A percentile compares a stretch with the other conserved stretches of the same genome.
Conservation (phyloP, 2,797 vertebrate genomes). For the Paratrypauchen microcephalus region DNA sequence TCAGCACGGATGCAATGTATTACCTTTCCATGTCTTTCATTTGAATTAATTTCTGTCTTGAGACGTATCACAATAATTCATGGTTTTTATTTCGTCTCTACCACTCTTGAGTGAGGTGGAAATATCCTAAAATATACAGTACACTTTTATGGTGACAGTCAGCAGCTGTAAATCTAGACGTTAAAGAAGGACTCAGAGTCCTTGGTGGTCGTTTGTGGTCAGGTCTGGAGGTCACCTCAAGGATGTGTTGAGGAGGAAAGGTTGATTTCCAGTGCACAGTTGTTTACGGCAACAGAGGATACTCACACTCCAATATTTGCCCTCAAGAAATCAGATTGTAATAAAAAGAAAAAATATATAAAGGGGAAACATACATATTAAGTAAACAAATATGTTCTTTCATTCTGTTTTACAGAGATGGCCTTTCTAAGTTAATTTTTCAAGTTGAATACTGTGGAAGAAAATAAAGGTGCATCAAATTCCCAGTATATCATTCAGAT, state of each 20-base stretch:
- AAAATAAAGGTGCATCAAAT: not conserved
- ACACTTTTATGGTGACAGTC: constrained; percentile 22
- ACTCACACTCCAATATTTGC: not conserved
- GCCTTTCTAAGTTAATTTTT: not conserved
- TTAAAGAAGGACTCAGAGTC: constrained; percentile 26
- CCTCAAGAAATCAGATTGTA: not conserved
- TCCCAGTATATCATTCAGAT: not conserved
- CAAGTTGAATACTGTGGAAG: not conserved
- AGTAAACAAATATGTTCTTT: not conserved
- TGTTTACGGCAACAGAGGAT: constrained; percentile 10
- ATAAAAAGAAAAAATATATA: not conserved
- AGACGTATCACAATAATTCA: constrained; percentile 49
- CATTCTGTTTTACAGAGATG: not conserved
- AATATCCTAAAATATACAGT: constrained; percentile 39
- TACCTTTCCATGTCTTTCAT: constrained; percentile 67
- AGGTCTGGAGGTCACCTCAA: constrained; percentile 49
- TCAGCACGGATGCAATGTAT: constrained; percentile 63
- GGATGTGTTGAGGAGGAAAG: constrained; percentile 31
- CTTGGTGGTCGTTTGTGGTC: constrained; percentile 21
- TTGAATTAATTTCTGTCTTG: constrained; percentile 63
- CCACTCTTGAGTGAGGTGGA: constrained; percentile 30
- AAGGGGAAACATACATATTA: not conserved
- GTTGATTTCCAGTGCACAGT: constrained; percentile 29
- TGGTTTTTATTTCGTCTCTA: constrained; percentile 43
- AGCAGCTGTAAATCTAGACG: constrained; percentile 30